Base-by-base conservation (phyloP, 2,797 vertebrate genomes). In the Tachyglossus aculeatus region DNA sequence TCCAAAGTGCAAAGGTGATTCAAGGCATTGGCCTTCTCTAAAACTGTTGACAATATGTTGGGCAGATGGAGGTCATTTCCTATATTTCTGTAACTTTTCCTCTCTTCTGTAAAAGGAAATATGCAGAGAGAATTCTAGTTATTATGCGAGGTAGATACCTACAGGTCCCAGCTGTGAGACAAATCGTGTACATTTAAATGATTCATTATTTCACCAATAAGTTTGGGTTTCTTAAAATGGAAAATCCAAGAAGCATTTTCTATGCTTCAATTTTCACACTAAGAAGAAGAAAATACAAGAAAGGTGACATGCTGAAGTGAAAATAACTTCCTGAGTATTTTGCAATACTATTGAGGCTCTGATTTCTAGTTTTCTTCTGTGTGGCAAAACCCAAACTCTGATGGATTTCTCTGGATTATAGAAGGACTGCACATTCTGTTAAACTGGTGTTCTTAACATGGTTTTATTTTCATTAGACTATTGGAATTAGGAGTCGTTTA, bases 21-120 rank as follows among this genome's bases (percentile, higher is more conserved):
- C 84, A 92, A 90, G 71, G 67, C 63, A 87, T 78, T 79, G 67
- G 78, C 82, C 54, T 66, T 83, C 67, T 83, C 69, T 40, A 77
- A 87, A 90, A 80, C 73, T 89, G 69, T 60, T 85, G 74, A 76
- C 67, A 88, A 85, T 77, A 81, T 58, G 71, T 37, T 73, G 65
- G 88, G 61, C 80, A 92, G 82, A 87, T 88, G 82, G 82, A 85
- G 64, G 72, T 80, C 44, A 80, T 85, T 88, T 88, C 75, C 79
- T 86, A 90, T 81, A 78, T 78, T 90, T 88, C 53, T 38, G 54
- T 72, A 75, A 71, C 45, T 77, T 83, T 76, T 71, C 44, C 51
- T 61, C 74, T 80, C 38, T 71, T 38, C 18, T 55, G 24, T 61
- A 39, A 84, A 65, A 8, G 41, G 27, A 8, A 8, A 36, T 36